These are phyloP conservation scores for Gila orcuttii DNA, from an alignment of 2,113 vertebrate species.

Conservation along the genomic window DNA sequence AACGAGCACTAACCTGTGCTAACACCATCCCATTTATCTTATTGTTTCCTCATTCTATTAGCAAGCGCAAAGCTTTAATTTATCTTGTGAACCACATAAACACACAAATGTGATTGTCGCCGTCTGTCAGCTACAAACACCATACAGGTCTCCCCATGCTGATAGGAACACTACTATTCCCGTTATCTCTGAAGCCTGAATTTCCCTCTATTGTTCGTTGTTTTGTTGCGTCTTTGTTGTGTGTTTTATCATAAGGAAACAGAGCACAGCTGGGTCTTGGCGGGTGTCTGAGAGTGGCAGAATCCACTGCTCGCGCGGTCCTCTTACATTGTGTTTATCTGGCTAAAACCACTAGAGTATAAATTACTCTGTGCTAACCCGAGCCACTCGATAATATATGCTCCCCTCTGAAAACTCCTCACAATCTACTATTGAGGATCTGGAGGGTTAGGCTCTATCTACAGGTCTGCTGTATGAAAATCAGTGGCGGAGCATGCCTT, in stretches of 20 bases:
- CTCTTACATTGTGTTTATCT: slow-evolving; percentile 42
- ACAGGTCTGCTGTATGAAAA: not conserved
- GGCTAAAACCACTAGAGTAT: slow-evolving; percentile 41
- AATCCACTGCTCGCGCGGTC: slow-evolving; percentile 5
- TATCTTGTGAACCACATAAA: slow-evolving; percentile 4
- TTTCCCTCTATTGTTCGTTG: slow-evolving; percentile 35
- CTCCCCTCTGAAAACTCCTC: slow-evolving; percentile 18
- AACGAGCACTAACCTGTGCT: not conserved
- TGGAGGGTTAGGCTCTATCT: not conserved
- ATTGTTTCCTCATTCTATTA: slow-evolving; percentile 6
- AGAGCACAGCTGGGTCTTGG: slow-evolving; percentile 12
- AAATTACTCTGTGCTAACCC: slow-evolving; percentile 47
- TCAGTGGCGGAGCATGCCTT: not conserved
- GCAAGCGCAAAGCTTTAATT: not conserved
- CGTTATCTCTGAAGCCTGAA: slow-evolving; percentile 20
- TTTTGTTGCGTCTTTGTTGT: slow-evolving; percentile 25
- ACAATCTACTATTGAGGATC: slow-evolving; percentile 4
- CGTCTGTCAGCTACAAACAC: not conserved
- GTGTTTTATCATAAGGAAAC: slow-evolving; percentile 40
- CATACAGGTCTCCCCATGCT: not conserved
- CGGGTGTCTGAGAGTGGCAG: slow-evolving; percentile 12
- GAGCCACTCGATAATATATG: slow-evolving; percentile 32
- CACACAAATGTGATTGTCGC: not conserved
- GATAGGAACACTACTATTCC: slow-evolving; percentile 12
- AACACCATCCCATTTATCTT: not conserved